Evolutionary conservation across 1,140 invertebrate species (phyloP).

Genomic region (Neodiprion fabricii): DNA sequence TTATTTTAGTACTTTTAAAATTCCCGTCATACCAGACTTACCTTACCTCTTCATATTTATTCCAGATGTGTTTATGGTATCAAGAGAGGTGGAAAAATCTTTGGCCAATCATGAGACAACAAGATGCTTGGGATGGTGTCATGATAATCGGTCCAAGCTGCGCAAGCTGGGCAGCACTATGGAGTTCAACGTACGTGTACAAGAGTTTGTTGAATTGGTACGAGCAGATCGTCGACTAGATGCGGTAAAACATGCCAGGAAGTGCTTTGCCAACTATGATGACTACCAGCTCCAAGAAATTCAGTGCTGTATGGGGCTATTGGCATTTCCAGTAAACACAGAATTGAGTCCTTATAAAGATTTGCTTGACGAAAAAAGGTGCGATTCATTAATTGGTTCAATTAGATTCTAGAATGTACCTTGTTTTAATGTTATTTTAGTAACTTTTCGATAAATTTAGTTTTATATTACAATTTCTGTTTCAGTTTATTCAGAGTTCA

Average conservation of each 20-base stretch:
- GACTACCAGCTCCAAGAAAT: conserved; percentile 88
- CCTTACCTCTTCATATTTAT: conserved; percentile 24
- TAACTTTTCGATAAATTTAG: background rate
- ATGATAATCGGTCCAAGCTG: conserved; percentile 96
- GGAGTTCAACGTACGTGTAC: conserved; percentile 90
- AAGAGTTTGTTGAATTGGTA: conserved; percentile 96
- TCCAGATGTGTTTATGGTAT: conserved; percentile 86
- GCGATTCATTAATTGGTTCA: conserved; percentile 4
- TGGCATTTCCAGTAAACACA: conserved; percentile 88
- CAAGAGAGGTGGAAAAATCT: conserved; percentile 85
- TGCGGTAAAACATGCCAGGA: conserved; percentile 93
- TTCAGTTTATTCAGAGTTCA: background rate
- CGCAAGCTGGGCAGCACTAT: conserved; percentile 89
- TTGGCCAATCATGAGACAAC: conserved; percentile 81
- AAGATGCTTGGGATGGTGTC: conserved; percentile 95
- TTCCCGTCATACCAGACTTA: too few relatives aligned
- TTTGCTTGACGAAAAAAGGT: conserved; percentile 67
- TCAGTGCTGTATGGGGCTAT: conserved; percentile 92
- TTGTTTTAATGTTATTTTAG: too few relatives aligned
- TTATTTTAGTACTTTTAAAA: too few relatives aligned
- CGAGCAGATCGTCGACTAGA: conserved; percentile 84
- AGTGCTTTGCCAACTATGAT: conserved; percentile 87
- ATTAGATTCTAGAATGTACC: background rate
- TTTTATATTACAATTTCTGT: conserved; percentile 11
- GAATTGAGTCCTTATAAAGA: conserved; percentile 76